Evolutionary conservation across 2,888 invertebrate species (phyloP).

Genomic region (Ochropacha duplaris): DNA sequence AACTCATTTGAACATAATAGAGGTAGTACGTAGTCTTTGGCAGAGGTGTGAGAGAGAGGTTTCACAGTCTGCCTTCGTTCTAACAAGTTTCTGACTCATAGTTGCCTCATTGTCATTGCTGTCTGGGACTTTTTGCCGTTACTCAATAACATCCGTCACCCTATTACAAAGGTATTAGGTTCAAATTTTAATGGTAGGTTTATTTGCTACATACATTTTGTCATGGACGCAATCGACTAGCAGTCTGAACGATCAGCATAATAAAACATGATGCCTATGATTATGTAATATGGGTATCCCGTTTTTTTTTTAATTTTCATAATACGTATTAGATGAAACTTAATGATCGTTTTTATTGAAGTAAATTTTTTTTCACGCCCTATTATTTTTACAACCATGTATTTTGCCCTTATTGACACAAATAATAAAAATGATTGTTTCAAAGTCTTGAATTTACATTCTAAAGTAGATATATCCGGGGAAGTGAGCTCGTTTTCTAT

Average conservation of each 20-base stretch:
- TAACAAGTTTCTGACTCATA: slow-evolving; percentile 73
- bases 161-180: slow-evolving; percentile 33
- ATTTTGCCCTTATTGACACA: not conserved
- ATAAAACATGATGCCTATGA: too few relatives aligned
- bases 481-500: too few relatives aligned
- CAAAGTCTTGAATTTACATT: too few relatives aligned
- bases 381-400: not conserved
- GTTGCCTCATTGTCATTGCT: slow-evolving; percentile 47
- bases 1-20: slow-evolving; percentile 8
- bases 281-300: slow-evolving; percentile 63
- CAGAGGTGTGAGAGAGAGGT: slow-evolving; percentile 29
- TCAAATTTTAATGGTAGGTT: slow-evolving; percentile 32
- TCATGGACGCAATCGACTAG: slow-evolving; percentile 58
- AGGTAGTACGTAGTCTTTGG: too few relatives aligned
- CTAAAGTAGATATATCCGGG: too few relatives aligned
- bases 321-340: not conserved
- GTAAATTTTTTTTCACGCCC: not conserved
- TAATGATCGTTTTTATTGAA: not conserved
- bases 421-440: too few relatives aligned
- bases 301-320: slow-evolving; percentile 23
- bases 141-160: slow-evolving; percentile 18
- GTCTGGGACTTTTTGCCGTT: slow-evolving; percentile 33
- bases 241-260: slow-evolving; percentile 43
- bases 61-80: slow-evolving; percentile 28
- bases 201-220: slow-evolving; percentile 21